Evolutionary conservation across 2,888 invertebrate genomes (phyloP).

Genomic region (Caradrina kadenii): DNA sequence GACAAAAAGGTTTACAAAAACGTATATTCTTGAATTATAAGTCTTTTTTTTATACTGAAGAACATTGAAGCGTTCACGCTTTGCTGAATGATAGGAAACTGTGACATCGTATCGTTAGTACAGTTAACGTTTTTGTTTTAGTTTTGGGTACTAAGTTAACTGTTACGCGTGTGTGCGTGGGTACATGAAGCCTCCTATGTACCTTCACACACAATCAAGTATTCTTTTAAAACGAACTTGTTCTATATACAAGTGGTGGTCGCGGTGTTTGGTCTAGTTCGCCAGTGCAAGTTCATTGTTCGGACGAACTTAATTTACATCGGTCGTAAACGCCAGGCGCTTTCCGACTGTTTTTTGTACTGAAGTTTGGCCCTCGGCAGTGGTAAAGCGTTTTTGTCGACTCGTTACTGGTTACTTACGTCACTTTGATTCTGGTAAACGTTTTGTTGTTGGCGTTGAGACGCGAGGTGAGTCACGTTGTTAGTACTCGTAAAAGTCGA

Average conservation of each 20-base stretch:
- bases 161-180: conserved; percentile 73
- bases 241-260: conserved; percentile 82
- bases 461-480: conserved; percentile 88
- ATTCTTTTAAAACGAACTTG: conserved; percentile 75
- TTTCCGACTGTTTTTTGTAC: conserved; percentile 78
- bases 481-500: conserved; percentile 80
- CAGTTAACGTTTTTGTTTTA: conserved; percentile 69
- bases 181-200: conserved; percentile 75
- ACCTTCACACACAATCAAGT: conserved; percentile 69
- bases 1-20: conserved; percentile 59
- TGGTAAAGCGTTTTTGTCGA: conserved; percentile 82
- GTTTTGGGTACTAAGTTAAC: conserved; percentile 58
- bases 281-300: conserved; percentile 90
- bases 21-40: conserved; percentile 46
- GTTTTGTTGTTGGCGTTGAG: conserved; percentile 90
- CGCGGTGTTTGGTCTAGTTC: conserved; percentile 89
- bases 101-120: conserved; percentile 66
- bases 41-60: conserved; percentile 51
- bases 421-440: conserved; percentile 77
- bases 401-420: conserved; percentile 81
- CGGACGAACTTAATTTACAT: conserved; percentile 70
- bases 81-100: conserved; percentile 58
- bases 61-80: conserved; percentile 66
- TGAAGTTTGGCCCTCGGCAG: conserved; percentile 77
- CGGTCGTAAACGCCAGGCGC: conserved; percentile 83